A percentile compares a stretch with the other conserved stretches of the same genome.
phyloP scores from a whole-genome alignment of 2,113 vertebrate genomes.

The Pantherophis guttatus region DNA sequence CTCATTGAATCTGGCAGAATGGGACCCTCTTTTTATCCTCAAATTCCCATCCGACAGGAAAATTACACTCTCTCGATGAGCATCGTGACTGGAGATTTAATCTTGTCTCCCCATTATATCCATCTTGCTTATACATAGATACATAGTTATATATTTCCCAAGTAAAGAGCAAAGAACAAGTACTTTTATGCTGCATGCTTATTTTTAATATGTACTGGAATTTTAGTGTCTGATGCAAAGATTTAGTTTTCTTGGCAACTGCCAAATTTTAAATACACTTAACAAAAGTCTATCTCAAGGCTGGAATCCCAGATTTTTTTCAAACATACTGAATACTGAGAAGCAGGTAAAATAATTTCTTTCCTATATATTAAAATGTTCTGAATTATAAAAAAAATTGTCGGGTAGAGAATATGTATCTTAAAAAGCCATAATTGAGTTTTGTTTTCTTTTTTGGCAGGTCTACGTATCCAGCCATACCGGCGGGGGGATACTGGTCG shows the following conservation, averaged over 20 bases:
- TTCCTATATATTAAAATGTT: not conserved
- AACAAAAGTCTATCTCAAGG: not conserved
- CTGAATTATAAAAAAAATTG: not conserved
- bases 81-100: not conserved
- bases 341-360: not conserved
- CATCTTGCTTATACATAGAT: not conserved
- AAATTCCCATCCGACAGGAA: not conserved
- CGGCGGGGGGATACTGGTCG: conserved; percentile 79
- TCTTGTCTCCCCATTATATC: not conserved
- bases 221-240: not conserved
- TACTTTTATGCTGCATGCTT: not conserved
- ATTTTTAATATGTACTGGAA: not conserved
- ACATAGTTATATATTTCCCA: not conserved
- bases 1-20: not conserved
- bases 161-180: not conserved
- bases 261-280: not conserved
- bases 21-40: not conserved
- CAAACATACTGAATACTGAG: too few relatives aligned
- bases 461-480: conserved; percentile 90
- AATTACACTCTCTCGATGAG: too few relatives aligned
- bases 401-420: not conserved
- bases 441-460: conserved; percentile 58
- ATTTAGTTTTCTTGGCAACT: not conserved
- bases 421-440: not conserved
- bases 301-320: not conserved